Conservation (phyloP, 1,140 invertebrate species). For the Linepithema humile region DNA sequence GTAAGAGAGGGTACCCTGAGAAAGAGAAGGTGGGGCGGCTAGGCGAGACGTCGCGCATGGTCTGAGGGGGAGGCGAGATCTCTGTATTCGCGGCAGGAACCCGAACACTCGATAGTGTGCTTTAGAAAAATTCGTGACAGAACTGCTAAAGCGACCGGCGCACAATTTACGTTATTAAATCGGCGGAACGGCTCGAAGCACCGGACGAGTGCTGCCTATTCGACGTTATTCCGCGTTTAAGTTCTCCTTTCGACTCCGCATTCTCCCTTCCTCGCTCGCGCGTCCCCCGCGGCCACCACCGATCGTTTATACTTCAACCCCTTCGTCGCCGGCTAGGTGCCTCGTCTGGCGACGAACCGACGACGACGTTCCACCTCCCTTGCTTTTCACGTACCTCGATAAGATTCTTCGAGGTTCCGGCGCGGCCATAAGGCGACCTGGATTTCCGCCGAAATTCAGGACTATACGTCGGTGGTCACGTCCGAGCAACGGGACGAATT, state of each 20-base stretch:
- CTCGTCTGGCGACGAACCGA: constrained; percentile 2
- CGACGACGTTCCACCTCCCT: not conserved
- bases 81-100: constrained; percentile 82
- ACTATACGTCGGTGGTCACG: constrained; percentile 50
- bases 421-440: constrained; percentile 61
- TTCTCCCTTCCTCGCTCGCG: not conserved
- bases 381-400: constrained; percentile 61
- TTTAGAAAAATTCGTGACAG: constrained; percentile 84
- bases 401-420: constrained; percentile 58
- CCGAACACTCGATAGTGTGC: constrained; percentile 83
- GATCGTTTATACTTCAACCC: constrained; percentile 31
- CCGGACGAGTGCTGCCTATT: constrained; percentile 78
- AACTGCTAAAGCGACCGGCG: constrained; percentile 77
- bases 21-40: not conserved
- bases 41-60: constrained; percentile 47
- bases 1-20: constrained; percentile 12
- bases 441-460: constrained; percentile 48
- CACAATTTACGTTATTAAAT: constrained; percentile 83
- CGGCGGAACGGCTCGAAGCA: constrained; percentile 78
- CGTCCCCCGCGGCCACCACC: not conserved
- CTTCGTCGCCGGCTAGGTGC: not conserved
- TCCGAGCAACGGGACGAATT: constrained; percentile 51
- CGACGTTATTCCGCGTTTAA: constrained; percentile 68
- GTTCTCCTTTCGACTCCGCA: constrained; percentile 59
- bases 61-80: constrained; percentile 67